Evolutionary conservation across 2,888 invertebrate species (phyloP), one percentile per base, ranked within the genome.

Genomic region (Hoplodrina blanda): DNA sequence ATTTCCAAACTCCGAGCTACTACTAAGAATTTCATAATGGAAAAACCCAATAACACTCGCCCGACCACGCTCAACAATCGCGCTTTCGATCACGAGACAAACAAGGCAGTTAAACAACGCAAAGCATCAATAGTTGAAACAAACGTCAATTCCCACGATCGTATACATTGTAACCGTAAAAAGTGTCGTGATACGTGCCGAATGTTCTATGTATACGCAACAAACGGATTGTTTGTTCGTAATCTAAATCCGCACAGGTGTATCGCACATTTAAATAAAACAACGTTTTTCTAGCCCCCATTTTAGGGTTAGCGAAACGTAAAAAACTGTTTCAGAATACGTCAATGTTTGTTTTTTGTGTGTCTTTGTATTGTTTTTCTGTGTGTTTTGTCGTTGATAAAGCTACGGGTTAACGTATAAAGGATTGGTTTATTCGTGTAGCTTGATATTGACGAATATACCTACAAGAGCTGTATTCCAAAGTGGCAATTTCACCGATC

Each of bases 211-310:
- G 37, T 37, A 37, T 71, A 76, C 78, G 75, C 64, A 71, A 74
- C 84, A 80, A 83, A 69, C 81, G 80, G 79, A 84, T 84, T 83
- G 83, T 84, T 83, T 82, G 76, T 68, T 74, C 69, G 83, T 85
- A 84, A 85, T 85, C 82, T 79, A 76, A 82, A 80, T 77, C 76
- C 77, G 72, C 76, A 77, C 78, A 81, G 81, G 77, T 81, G 77
- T 81, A 73, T 68, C 73, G 65, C 73, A 65, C 66, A 76, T 81
- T 80, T 85, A 77, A 85, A 83, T 84, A 79, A 84, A 82, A 82
- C 77, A 73, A 72, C 67, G 76, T 77, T 78, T 76, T 69, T 76
- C 79, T 79, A 81, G 56, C 67, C 60, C 65, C 62, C 63, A 76
- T 79, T 76, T 73, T 71, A 79, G 66, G 70, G 81, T 81, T 77